phyloP scores from a whole-genome alignment of 2,888 invertebrate species.

The Odontocerum albicorne region DNA sequence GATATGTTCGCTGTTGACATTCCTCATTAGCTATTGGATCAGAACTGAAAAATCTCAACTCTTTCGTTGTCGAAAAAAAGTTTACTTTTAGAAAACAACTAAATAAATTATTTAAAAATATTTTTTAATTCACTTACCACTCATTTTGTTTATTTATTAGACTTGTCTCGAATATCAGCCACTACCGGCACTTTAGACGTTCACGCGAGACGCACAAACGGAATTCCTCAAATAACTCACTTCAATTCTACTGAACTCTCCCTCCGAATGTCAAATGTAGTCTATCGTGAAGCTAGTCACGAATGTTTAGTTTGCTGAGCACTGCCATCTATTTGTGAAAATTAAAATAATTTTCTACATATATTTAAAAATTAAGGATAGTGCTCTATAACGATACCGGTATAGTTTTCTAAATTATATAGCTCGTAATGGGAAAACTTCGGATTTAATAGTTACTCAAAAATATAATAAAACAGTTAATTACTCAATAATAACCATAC shows the following conservation, averaged over 20 bases:
- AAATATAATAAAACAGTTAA: too few relatives aligned
- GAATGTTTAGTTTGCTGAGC: background rate
- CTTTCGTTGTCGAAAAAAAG: background rate
- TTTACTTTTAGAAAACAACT: background rate
- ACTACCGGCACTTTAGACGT: constrained; percentile 21
- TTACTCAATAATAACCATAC: too few relatives aligned
- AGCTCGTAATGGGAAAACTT: too few relatives aligned
- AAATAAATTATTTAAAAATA: background rate
- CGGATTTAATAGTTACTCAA: too few relatives aligned
- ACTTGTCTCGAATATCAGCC: constrained; percentile 18
- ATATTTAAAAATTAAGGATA: too few relatives aligned
- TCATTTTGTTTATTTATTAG: constrained; percentile 20
- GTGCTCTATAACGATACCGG: too few relatives aligned
- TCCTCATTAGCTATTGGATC: constrained; percentile 10
- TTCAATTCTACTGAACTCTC: constrained; percentile 14
- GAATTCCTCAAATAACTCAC: constrained; percentile 9
- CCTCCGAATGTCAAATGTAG: constrained; percentile 2
- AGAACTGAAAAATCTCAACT: background rate
- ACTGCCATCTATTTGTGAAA: constrained; percentile 2
- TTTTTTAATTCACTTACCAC: constrained; percentile 24
- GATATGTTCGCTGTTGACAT: constrained; percentile 23
- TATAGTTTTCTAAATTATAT: too few relatives aligned
- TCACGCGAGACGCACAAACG: constrained; percentile 15
- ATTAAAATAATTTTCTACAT: too few relatives aligned
- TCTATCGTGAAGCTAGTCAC: constrained; percentile 18